Conservation (phyloP, 2,797 vertebrate genomes). For the Micromesistius poutassou region DNA sequence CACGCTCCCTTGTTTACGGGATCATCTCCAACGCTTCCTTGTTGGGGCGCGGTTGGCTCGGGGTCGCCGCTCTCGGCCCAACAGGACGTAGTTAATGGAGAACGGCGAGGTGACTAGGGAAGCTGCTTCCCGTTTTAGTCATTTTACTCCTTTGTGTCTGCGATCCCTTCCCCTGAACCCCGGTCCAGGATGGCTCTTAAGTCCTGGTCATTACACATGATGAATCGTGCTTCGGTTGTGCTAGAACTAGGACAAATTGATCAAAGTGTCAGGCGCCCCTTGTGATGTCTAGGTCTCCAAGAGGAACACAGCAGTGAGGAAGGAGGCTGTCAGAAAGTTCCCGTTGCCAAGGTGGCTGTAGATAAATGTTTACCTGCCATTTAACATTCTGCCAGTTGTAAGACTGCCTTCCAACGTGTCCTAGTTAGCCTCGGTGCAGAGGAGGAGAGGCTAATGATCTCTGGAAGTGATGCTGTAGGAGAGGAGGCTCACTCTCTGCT, state of each 20-base stretch:
- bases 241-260: slow-evolving; percentile 81
- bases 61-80: slow-evolving; percentile 47
- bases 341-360: slow-evolving; percentile 59
- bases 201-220: slow-evolving; percentile 77
- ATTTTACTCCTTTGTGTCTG: slow-evolving; percentile 68
- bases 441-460: slow-evolving; percentile 48
- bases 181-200: slow-evolving; percentile 59
- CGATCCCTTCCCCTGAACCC: slow-evolving; percentile 59
- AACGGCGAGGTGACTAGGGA: slow-evolving; percentile 60
- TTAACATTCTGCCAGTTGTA: slow-evolving; percentile 53
- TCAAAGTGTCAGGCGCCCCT: slow-evolving; percentile 81
- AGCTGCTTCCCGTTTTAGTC: slow-evolving; percentile 72
- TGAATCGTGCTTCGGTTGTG: slow-evolving; percentile 80
- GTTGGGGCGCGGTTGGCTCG: slow-evolving; percentile 35
- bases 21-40: slow-evolving; percentile 27
- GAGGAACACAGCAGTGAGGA: slow-evolving; percentile 65
- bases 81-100: slow-evolving; percentile 74
- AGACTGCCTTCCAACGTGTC: slow-evolving; percentile 37
- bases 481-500: slow-evolving; percentile 38
- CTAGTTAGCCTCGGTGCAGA: slow-evolving; percentile 57
- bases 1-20: neutral
- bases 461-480: slow-evolving; percentile 46
- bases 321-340: slow-evolving; percentile 72
- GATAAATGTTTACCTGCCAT: slow-evolving; percentile 73
- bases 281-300: slow-evolving; percentile 72